Evolutionary conservation across 2,888 invertebrate species (phyloP).

Genomic region (Agrypnus murinus): DNA sequence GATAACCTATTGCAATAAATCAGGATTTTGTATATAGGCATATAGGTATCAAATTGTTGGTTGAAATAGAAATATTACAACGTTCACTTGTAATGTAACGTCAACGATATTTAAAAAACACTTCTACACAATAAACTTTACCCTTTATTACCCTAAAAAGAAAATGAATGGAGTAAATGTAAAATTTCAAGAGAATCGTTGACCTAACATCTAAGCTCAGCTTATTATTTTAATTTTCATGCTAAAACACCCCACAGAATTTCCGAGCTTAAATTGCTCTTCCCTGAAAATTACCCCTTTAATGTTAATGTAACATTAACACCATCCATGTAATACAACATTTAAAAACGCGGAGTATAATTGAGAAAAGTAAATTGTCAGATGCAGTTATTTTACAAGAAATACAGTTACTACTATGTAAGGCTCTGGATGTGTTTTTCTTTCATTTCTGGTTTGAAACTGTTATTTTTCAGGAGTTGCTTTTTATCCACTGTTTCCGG

Average conservation of each 20-base stretch:
- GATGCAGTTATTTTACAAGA: constrained; percentile 9
- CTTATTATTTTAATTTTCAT: constrained; percentile 14
- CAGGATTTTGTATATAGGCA: too few relatives aligned
- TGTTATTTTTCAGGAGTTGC: constrained; percentile 17
- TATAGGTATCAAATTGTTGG: too few relatives aligned
- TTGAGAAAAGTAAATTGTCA: constrained; percentile 20
- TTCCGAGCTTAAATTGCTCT: constrained; percentile 19
- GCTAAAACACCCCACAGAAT: neutral
- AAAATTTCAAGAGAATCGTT: too few relatives aligned
- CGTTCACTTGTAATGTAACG: too few relatives aligned
- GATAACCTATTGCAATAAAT: too few relatives aligned
- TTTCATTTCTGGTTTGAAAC: constrained; percentile 20
- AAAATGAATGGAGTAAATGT: too few relatives aligned
- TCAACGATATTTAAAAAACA: too few relatives aligned
- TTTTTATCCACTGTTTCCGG: constrained; percentile 1
- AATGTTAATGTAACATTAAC: constrained; percentile 27
- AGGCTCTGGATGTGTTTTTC: constrained; percentile 10
- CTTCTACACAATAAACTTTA: too few relatives aligned
- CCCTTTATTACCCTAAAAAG: too few relatives aligned
- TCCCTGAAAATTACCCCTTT: constrained; percentile 14
- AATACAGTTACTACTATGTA: neutral
- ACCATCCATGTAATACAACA: neutral
- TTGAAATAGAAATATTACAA: too few relatives aligned
- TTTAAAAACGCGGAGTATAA: constrained; percentile 8
- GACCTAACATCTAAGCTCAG: neutral